Evolutionary conservation across 2,888 invertebrate genomes (phyloP), one percentile per base, ranked within the genome.

Genomic region (Platerodrilus igneus): DNA sequence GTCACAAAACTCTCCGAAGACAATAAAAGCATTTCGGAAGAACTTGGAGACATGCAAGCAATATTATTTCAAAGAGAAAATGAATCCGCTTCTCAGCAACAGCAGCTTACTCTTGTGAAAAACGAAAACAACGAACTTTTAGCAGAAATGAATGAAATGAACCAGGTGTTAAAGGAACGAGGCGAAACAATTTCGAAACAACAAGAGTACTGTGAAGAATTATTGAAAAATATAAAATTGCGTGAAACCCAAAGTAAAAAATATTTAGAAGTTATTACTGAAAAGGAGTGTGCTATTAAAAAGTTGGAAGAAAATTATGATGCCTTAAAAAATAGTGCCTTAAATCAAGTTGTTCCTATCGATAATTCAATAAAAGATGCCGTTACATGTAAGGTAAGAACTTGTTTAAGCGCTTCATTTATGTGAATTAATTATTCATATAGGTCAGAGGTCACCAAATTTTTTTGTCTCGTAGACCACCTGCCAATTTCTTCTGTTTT

Each of bases 121-220:
- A 68, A 72, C 15, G 82, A 83, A 62, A 82, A 83, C 58, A 55
- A 73, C 4, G 83, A 84, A 58, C 59, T 84, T 30, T 66, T 85
- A 6, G 71, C 71, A 54, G 85, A 86, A 69, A 84, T 86, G 83
- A 82, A 84, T 49, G 81, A 83, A 67, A 76, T 86, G 55, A 86
- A 84, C 60, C 81, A 84, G 68, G 83, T 78, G 0, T 59, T 85
- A 1, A 84, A 85, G 62, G 81, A 80, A 52, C 73, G 85, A 10
- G 85, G 85, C 1, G 85, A 83, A 64, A 73, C 77, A 3, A 83
- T 86, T 54, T 82, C 83, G 1, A 78, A 80, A 53, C 73, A 83
- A 44, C 76, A 83, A 57, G 79, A 79, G 47, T 78, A 77, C 41
- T 71, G 78, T 38, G 64, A 70, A 26, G 79, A 79, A 62, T 69